phyloP scores from a whole-genome alignment of 30 jellyfish, hydroid and myxozoan genomes.

The Turritopsis dohrnii region DNA sequence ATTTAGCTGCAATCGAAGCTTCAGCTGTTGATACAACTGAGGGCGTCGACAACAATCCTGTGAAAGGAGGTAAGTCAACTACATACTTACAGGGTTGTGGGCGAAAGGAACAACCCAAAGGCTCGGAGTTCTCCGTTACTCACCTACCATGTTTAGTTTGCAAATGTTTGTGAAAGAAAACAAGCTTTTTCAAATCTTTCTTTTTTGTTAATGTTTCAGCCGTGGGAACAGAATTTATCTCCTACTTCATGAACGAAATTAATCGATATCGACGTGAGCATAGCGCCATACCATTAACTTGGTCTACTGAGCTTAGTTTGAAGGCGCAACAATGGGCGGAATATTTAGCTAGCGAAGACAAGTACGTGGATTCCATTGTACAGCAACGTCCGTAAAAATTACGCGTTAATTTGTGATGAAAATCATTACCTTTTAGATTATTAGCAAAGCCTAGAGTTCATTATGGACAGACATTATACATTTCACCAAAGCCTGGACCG shows the following conservation, averaged over 20 bases:
- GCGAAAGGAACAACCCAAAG: not conserved
- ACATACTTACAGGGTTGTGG: not conserved
- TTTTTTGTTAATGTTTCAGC: constrained; percentile 29
- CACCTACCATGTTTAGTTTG: too few relatives aligned
- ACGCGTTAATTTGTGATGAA: not conserved
- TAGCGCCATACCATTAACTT: constrained; percentile 81
- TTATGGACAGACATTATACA: constrained; percentile 75
- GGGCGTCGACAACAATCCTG: constrained; percentile 24
- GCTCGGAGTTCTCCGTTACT: too few relatives aligned
- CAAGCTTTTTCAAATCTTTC: not conserved
- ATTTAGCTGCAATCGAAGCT: constrained; percentile 34
- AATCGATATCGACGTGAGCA: constrained; percentile 83
- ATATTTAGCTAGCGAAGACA: constrained; percentile 63
- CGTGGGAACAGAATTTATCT: constrained; percentile 49
- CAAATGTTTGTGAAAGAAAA: not conserved
- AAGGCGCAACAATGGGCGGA: constrained; percentile 98
- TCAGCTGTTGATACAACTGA: constrained; percentile 28
- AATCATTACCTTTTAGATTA: constrained; percentile 27
- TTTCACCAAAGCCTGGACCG: constrained; percentile 56
- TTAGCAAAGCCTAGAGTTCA: constrained; percentile 64
- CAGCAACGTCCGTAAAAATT: not conserved
- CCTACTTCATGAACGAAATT: constrained; percentile 56
- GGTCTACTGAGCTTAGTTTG: constrained; percentile 59
- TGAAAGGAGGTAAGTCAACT: constrained; percentile 33
- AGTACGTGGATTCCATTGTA: constrained; percentile 35